A percentile compares a stretch with the other conserved stretches of the same genome.
Evolutionary conservation across 1,140 invertebrate species (phyloP).

Genomic region (Papilio xuthus): DNA sequence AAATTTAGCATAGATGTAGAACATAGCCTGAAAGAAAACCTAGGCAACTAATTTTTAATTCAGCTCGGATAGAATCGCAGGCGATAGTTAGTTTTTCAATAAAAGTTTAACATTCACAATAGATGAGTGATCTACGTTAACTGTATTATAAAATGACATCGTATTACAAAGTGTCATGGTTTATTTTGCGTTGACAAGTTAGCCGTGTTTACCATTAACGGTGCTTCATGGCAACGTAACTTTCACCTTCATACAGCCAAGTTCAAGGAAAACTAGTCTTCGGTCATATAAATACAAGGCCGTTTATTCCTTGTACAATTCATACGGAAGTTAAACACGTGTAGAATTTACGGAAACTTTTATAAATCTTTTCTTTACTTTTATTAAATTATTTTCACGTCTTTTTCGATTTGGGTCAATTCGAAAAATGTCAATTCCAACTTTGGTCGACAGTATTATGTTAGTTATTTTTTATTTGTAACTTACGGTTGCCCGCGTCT

Average conservation of each 20-base stretch:
- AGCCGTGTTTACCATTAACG: not conserved
- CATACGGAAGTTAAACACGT: slow-evolving; percentile 24
- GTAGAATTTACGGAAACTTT: not conserved
- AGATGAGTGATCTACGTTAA: too few relatives aligned
- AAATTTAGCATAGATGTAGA: too few relatives aligned
- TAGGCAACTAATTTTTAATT: too few relatives aligned
- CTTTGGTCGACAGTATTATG: too few relatives aligned
- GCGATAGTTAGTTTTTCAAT: not conserved
- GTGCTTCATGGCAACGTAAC: slow-evolving; percentile 19
- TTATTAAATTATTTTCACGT: too few relatives aligned
- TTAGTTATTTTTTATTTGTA: too few relatives aligned
- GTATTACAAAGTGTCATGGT: not conserved
- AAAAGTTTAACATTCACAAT: not conserved
- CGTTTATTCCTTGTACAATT: slow-evolving; percentile 15
- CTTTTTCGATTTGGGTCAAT: too few relatives aligned
- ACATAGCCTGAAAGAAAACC: too few relatives aligned
- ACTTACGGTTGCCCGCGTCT: too few relatives aligned
- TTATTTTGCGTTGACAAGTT: not conserved
- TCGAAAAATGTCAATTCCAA: too few relatives aligned
- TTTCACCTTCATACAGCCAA: slow-evolving; percentile 35
- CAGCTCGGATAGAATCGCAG: too few relatives aligned
- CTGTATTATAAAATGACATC: not conserved
- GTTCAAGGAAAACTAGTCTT: slow-evolving; percentile 39
- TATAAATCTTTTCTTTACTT: not conserved
- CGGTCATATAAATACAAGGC: slow-evolving; percentile 12